These are phyloP conservation scores for Oenanthe oenanthe DNA, from an alignment of 2,113 vertebrate genomes.

Conservation along the genomic window DNA sequence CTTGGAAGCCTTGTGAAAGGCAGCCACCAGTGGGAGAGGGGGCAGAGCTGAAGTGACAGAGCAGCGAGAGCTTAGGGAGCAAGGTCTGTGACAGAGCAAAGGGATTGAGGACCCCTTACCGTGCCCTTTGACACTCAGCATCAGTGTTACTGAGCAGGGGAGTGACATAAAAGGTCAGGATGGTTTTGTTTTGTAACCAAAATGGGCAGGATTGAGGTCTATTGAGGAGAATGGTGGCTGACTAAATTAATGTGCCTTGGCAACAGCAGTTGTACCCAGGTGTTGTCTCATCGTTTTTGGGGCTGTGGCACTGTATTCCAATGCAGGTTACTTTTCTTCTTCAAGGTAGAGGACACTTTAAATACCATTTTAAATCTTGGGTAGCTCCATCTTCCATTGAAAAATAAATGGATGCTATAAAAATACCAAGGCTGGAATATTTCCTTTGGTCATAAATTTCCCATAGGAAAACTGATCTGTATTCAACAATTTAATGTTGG, in stretches of 20 bases:
- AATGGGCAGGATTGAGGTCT: neutral
- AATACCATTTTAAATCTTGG: neutral
- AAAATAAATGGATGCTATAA: neutral
- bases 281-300: fast-evolving
- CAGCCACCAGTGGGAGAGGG: neutral
- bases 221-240: fast-evolving
- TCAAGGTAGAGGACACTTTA: neutral
- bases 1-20: neutral
- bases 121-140: neutral
- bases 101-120: neutral
- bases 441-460: neutral
- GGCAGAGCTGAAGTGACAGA: neutral
- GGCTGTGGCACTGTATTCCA: fast-evolving
- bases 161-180: neutral
- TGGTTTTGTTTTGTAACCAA: neutral
- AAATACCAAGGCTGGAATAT: neutral
- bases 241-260: neutral
- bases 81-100: neutral
- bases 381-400: neutral
- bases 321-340: neutral
- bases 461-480: neutral
- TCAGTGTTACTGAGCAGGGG: neutral
- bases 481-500: neutral
- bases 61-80: neutral
- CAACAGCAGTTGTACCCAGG: neutral